A percentile compares a stretch with the other conserved stretches of the same genome.
phyloP scores from a whole-genome alignment of 2,888 invertebrate species.

The Protophormia terraenovae region DNA sequence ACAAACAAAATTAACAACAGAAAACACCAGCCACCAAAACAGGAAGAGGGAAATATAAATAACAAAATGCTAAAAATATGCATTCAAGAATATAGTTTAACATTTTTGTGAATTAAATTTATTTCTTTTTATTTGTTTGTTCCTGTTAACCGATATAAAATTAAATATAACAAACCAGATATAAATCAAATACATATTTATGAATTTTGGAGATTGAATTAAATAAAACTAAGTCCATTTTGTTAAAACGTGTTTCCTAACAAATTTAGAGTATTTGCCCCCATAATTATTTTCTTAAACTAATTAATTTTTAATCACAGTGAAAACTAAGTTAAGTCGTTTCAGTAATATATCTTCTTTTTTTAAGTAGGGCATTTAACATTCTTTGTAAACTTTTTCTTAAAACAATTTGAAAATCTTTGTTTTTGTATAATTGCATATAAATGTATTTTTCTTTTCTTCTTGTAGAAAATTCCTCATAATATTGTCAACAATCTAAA shows the following conservation, averaged over 20 bases:
- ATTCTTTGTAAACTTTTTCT: not conserved
- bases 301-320: too few relatives aligned
- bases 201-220: too few relatives aligned
- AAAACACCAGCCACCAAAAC: slow-evolving; percentile 19
- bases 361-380: too few relatives aligned
- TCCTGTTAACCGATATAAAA: slow-evolving; percentile 36
- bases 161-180: not conserved
- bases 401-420: not conserved
- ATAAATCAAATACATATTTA: too few relatives aligned
- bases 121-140: not conserved
- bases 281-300: too few relatives aligned
- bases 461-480: slow-evolving; percentile 45
- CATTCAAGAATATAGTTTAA: slow-evolving; percentile 49
- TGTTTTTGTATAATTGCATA: too few relatives aligned
- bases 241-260: too few relatives aligned
- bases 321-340: too few relatives aligned
- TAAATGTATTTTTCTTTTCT: too few relatives aligned
- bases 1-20: slow-evolving; percentile 8
- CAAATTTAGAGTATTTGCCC: too few relatives aligned
- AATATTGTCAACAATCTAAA: slow-evolving; percentile 39
- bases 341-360: too few relatives aligned
- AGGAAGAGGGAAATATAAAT: slow-evolving; percentile 60
- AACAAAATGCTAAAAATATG: slow-evolving; percentile 60
- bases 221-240: too few relatives aligned
- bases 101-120: not conserved